Percentiles rank a stretch among this genome's conserved stretches.
These are phyloP conservation scores for Aplysia californica DNA, from an alignment of 1,140 invertebrate genomes.

Conservation along the genomic window DNA sequence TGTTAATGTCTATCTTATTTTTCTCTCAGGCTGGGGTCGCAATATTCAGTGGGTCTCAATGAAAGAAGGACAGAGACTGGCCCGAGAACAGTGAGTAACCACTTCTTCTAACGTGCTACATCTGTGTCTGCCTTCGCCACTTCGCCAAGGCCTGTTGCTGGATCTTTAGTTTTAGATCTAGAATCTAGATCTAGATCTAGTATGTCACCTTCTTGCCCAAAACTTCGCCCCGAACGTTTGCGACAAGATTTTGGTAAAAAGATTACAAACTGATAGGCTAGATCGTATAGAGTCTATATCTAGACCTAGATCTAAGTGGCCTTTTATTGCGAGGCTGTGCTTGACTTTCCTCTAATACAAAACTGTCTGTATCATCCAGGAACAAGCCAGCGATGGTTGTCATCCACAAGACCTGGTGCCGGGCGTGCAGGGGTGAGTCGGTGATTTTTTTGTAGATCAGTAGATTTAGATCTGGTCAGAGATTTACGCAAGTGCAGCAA, in stretches of 20 bases:
- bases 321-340: neutral
- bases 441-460: too few relatives aligned
- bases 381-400: neutral
- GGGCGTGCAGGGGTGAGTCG: neutral
- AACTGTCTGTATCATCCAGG: neutral
- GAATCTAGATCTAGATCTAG: neutral
- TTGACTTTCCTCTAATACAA: neutral
- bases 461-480: too few relatives aligned
- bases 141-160: neutral
- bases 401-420: neutral
- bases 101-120: neutral
- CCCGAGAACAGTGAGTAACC: neutral
- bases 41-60: neutral
- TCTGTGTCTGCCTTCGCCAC: neutral
- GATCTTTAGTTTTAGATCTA: neutral
- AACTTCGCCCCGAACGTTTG: too few relatives aligned
- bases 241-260: neutral
- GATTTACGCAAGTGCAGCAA: too few relatives aligned
- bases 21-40: neutral
- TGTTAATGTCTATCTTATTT: too few relatives aligned
- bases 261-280: neutral
- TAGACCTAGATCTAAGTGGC: neutral
- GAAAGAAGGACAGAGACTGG: neutral
- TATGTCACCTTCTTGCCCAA: too few relatives aligned
- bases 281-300: neutral